Base-by-base conservation (phyloP, 2,113 vertebrate genomes). In the Oncorhynchus keta region DNA sequence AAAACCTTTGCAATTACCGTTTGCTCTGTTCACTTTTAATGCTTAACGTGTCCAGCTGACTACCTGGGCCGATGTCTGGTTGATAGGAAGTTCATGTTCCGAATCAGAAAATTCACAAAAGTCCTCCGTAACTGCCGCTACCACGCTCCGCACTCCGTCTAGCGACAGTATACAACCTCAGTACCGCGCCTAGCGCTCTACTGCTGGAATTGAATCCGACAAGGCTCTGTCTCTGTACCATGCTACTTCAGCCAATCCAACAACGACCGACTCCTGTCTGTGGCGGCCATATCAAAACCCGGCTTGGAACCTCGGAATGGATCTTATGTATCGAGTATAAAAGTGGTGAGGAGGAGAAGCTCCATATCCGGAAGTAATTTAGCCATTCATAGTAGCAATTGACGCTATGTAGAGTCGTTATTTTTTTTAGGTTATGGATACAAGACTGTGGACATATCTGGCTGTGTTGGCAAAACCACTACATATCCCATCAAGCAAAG, bases 221-320 rank as follows among this genome's bases (percentile, higher is more conserved):
- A 86, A 80, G 87, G 86, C 81, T 81, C 85, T 3, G 88, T 89
- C 88, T 83, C 88, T 84, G 82, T 81, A 89, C 90, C 88, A 90
- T 84, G 79, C 85, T 88, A 81, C 85, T 84, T 66, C 89, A 91
- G 88, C 89, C 93, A 93, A 94, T 91, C 90, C 88, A 90, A 86
- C 80, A 74, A 83, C 88, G 85, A 74, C 69, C 75, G 57, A 74
- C 73, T 66, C 59, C 45, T 67, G 79, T 80, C 68, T 86, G 89
- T 75, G 77, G 85, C 65, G 85, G 91, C 83, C 83, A 77, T 18
- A 59, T 57, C 82, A 93, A 94, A 90, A 92, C 88, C 91, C 78
- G 92, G 91, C 39, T 73, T 83, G 92, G 89, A 90, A 5, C 14
- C 70, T 5, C 64, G 35, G 90, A 93, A 85, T 66, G 89, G 91